Base-by-base conservation (phyloP, 2,888 invertebrate genomes). In the Sinhomidia bicolor region DNA sequence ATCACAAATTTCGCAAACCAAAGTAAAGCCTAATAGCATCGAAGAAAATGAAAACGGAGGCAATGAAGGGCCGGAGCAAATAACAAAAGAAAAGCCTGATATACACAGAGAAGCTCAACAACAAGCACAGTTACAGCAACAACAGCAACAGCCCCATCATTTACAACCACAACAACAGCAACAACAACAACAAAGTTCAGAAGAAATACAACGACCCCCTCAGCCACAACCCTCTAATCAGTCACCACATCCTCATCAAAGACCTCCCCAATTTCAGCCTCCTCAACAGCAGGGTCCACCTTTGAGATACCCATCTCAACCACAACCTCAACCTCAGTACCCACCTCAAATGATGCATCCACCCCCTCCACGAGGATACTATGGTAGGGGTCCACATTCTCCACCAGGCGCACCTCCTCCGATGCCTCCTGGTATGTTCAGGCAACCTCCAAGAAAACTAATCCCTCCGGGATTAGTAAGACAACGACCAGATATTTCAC, bases 281-380 rank as follows among this genome's bases (percentile, higher is more conserved):
- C 71, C 57, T 23, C 68, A 29, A n/a, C 83, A 81, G 20, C 81
- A 86, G 47, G 65, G 71, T 17, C 87, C 86, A 44, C 60, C 82
- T 32, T 26, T 76, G 51, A 62, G 87, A 65, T 82, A 62, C 47
- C 87, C 87, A 0, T 51, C 80, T 51, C 81, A 83, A 71, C 79
- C 65, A 17, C 79, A 79, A 17, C 90, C 89, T n/a, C 71, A 76
- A 65, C 54, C 44, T 6, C 91, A 79, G 26, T 84, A 71, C 32
- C 90, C 85, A 44, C 89, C 92, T 51, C 90, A 86, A 60, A 65
- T 87, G 62, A 80, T 87, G 87, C 81, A 62, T 47, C 90, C 88
- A 57, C 85, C 89, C 10, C 89, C 86, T 65, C 89, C 83, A 10
- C 84, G 84, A 26, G 76, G 88, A 44, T 89, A 80, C 47, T 74